These are phyloP conservation scores for Pandemis cinnamomeana DNA, from an alignment of 2,888 invertebrate species.

Conservation along the genomic window DNA sequence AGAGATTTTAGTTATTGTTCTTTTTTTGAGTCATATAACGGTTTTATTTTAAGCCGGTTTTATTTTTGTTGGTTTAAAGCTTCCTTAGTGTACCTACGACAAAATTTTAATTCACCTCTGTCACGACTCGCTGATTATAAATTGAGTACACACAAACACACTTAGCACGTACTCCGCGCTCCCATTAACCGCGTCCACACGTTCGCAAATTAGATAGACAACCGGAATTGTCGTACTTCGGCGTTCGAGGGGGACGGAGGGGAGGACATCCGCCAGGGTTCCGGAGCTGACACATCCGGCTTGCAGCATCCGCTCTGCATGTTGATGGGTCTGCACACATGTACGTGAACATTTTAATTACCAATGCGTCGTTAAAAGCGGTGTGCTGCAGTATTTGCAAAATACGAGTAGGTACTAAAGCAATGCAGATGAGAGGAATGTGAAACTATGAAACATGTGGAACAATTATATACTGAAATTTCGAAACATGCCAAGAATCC, in stretches of 20 bases:
- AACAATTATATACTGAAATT: too few species aligned
- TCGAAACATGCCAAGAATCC: too few species aligned
- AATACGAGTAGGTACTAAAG: not conserved
- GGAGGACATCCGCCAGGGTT: constrained; percentile 59
- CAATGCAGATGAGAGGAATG: too few species aligned
- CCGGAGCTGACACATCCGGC: constrained; percentile 70
- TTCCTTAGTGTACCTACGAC: not conserved
- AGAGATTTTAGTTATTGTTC: too few species aligned
- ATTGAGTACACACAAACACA: not conserved
- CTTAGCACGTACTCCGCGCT: constrained; percentile 1
- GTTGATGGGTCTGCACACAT: constrained; percentile 50
- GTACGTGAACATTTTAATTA: constrained; percentile 39
- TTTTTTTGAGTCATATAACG: too few species aligned
- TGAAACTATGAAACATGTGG: too few species aligned
- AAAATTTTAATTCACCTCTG: not conserved
- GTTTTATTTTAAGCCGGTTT: too few species aligned
- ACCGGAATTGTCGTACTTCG: constrained; percentile 28
- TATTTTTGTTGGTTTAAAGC: too few species aligned
- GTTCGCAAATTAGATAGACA: constrained; percentile 33
- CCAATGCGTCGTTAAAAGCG: not conserved
- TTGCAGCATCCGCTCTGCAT: constrained; percentile 58
- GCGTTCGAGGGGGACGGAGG: constrained; percentile 41
- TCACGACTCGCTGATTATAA: not conserved
- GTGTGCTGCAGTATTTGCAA: not conserved
- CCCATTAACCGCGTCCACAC: constrained; percentile 13